Percentiles rank a stretch among this genome's conserved stretches.
Evolutionary conservation across 2,797 vertebrate genomes (phyloP).

Genomic region (Neosalanx taihuensis): DNA sequence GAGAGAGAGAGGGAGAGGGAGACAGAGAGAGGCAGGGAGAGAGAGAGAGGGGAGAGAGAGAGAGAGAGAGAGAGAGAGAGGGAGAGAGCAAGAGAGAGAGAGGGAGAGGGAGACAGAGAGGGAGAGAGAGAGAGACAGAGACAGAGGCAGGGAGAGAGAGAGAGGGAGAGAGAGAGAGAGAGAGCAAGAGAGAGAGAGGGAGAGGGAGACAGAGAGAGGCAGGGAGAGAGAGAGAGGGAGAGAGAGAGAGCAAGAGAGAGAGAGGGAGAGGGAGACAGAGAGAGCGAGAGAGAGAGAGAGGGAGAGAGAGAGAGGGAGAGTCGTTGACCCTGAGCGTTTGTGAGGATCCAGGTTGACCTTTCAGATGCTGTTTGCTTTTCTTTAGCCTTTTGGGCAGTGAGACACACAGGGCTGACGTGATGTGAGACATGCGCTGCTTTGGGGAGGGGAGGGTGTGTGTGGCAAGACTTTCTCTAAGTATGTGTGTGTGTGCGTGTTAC

Average conservation of each 20-base stretch:
- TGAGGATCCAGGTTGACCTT: constrained; percentile 28
- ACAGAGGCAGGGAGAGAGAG: too few relatives aligned
- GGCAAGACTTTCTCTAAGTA: background rate
- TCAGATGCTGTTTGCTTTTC: constrained; percentile 8
- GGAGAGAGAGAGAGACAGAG: too few relatives aligned
- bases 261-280: too few relatives aligned
- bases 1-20: too few relatives aligned
- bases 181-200: background rate
- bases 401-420: constrained; percentile 11
- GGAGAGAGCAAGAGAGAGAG: too few relatives aligned
- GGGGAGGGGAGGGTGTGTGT: background rate
- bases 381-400: constrained; percentile 17
- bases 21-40: too few relatives aligned
- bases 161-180: too few relatives aligned
- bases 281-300: constrained; percentile 8
- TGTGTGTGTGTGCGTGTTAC: constrained; percentile 7
- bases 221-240: background rate
- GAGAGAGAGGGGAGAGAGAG: too few relatives aligned
- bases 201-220: too few relatives aligned
- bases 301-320: constrained; percentile 29
- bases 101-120: too few relatives aligned
- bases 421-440: background rate
- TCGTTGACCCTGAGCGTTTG: constrained; percentile 46
- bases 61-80: too few relatives aligned
- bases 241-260: background rate